Percentiles rank a stretch among this genome's conserved stretches.
Evolutionary conservation across 2,888 invertebrate species (phyloP).

Genomic region (Epinotia brunnichana): DNA sequence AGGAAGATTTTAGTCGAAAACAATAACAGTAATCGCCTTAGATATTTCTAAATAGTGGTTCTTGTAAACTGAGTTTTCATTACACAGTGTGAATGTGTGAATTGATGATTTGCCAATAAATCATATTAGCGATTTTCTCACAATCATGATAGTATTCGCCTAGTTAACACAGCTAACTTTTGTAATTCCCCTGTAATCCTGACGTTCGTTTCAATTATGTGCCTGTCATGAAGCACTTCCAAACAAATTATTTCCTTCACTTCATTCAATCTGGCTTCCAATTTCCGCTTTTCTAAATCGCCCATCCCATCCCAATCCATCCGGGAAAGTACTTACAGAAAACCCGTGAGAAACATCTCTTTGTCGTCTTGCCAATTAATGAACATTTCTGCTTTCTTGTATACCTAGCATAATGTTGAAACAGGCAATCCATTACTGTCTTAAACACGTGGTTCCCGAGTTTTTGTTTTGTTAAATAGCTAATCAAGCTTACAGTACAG

Average conservation of each 20-base stretch:
- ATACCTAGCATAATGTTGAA: constrained; percentile 1
- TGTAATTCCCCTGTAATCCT: background rate
- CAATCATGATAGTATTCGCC: background rate
- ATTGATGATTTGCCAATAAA: background rate
- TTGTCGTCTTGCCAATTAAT: constrained; percentile 23
- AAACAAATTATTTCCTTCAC: constrained; percentile 30
- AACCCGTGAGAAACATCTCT: constrained; percentile 30
- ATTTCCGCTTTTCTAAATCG: constrained; percentile 39
- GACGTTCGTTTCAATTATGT: background rate
- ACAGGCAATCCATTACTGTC: constrained; percentile 7
- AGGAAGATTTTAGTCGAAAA: background rate
- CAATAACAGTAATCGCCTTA: background rate
- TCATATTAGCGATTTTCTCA: background rate
- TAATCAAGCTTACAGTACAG: constrained; percentile 2
- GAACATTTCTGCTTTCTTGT: constrained; percentile 35
- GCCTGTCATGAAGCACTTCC: background rate
- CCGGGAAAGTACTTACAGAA: constrained; percentile 24
- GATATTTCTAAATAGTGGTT: no score
- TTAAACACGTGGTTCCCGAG: background rate
- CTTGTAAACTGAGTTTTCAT: no score
- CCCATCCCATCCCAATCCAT: constrained; percentile 37
- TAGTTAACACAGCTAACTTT: background rate
- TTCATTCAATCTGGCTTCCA: constrained; percentile 20
- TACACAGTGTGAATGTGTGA: background rate
- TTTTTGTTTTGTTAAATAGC: background rate